Evolutionary conservation across 1,140 invertebrate species (phyloP), one percentile per base, ranked within the genome.

Genomic region (Radopholus similis): DNA sequence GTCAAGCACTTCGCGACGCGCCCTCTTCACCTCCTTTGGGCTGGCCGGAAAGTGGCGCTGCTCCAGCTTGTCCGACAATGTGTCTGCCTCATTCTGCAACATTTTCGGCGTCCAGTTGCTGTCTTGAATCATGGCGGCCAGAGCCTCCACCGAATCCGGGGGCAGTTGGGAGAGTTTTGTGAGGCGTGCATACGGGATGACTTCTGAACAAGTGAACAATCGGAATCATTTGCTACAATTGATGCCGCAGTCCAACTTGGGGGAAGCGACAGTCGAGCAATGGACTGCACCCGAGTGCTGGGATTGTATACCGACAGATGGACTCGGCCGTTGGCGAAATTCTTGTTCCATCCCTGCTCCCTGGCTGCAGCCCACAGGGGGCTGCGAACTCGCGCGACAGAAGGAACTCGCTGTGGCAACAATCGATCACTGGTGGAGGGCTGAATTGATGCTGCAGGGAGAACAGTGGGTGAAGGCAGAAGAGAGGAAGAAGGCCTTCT

Each of bases 41-140:
- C 28, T 37, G 8, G 74, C 68, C 23, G 75, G 75, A 37, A 77
- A 76, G 13, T 58, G 44, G 9, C 75, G 73, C 32, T 67, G 55
- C 4, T 42, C 57, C 23, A 77, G 35, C 38, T 77, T 64, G 13
- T 72, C 58, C 4, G 49, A 65, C 30, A 78, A 56, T 66, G 30
- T 18, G 55, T 76, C 74, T 4, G 74, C 74, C 34, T 76, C 74
- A 28, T 44, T 34, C 54, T 76, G 74, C 21, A 76, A 40, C 42
- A 71, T 65, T 38, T 75, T 74, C 23, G 74, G 75, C 34, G 66
- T 28, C 15, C 44, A n/a, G n/a, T 65, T 57, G 49, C 59, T 65
- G 11, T 44, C 42, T 35, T 51, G 28, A 28, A 76, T 23, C 6
- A 59, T 70, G 4, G 37, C 40, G 35, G 26, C 35, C 11, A 76